Percentiles rank a stretch among this genome's conserved stretches.
Evolutionary conservation across 2,888 invertebrate genomes (phyloP).

Genomic region (Microplitis manilae): DNA sequence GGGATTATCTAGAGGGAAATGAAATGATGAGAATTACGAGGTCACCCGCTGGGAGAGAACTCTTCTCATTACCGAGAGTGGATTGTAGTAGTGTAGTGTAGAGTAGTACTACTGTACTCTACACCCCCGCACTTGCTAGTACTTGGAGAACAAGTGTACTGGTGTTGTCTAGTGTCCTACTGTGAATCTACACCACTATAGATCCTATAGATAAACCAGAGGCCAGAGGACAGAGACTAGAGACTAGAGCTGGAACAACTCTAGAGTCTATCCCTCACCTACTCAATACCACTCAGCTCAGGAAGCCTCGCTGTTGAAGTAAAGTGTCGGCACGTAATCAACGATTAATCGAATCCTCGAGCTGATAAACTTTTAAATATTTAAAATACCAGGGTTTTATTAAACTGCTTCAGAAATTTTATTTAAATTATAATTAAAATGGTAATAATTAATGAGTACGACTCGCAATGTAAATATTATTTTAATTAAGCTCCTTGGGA

Average conservation of each 20-base stretch:
- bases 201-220: not conserved
- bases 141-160: not conserved
- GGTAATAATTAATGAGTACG: no score
- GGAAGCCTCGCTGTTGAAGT: not conserved
- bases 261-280: not conserved
- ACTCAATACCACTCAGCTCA: not conserved
- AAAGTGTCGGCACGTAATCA: constrained; percentile 16
- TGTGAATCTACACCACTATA: not conserved
- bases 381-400: not conserved
- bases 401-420: not conserved
- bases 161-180: not conserved
- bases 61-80: constrained; percentile 35
- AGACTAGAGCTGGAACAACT: not conserved
- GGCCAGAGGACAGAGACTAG: not conserved
- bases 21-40: constrained; percentile 20
- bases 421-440: no score
- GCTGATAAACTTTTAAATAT: not conserved
- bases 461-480: no score
- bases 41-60: constrained; percentile 32
- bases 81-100: not conserved
- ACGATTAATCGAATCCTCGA: constrained; percentile 9
- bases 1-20: constrained; percentile 24
- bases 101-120: no score
- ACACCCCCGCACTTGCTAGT: not conserved
- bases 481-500: no score